Conservation (phyloP, 2,797 vertebrate genomes). For the Ara ararauna region DNA sequence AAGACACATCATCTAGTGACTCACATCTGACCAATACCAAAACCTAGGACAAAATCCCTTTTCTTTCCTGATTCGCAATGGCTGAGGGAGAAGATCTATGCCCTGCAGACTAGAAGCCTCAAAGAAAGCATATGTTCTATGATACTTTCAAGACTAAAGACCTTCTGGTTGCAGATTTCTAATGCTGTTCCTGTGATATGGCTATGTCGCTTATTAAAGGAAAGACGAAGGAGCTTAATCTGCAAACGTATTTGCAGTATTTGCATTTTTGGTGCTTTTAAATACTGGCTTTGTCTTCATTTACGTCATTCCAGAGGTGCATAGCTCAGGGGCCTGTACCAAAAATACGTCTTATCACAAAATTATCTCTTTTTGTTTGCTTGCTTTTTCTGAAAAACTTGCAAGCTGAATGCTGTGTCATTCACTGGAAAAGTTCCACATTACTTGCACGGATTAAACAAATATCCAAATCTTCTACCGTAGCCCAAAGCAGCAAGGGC, state of each 20-base stretch:
- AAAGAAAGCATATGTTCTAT: not conserved
- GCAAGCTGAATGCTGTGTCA: not conserved
- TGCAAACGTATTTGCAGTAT: not conserved
- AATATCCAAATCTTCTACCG: not conserved
- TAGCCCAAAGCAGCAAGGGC: not conserved
- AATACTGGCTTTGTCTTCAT: not conserved
- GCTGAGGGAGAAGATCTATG: not conserved
- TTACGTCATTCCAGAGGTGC: not conserved
- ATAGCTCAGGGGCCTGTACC: not conserved
- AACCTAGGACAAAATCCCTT: not conserved
- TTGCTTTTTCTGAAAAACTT: not conserved
- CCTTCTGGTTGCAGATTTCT: not conserved
- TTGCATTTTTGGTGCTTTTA: not conserved
- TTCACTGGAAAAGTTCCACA: not conserved
- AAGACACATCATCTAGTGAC: not conserved
- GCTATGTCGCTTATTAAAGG: not conserved
- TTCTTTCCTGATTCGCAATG: not conserved
- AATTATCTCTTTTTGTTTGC: not conserved
- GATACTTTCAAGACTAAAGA: not conserved
- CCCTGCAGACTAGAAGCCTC: not conserved
- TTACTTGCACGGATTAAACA: not conserved
- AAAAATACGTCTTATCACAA: not conserved
- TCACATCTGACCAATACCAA: not conserved
- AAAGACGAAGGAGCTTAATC: not conserved
- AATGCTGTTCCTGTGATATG: not conserved